Evolutionary conservation across 2,888 invertebrate genomes (phyloP).

Genomic region (Malthinus flaveolus): DNA sequence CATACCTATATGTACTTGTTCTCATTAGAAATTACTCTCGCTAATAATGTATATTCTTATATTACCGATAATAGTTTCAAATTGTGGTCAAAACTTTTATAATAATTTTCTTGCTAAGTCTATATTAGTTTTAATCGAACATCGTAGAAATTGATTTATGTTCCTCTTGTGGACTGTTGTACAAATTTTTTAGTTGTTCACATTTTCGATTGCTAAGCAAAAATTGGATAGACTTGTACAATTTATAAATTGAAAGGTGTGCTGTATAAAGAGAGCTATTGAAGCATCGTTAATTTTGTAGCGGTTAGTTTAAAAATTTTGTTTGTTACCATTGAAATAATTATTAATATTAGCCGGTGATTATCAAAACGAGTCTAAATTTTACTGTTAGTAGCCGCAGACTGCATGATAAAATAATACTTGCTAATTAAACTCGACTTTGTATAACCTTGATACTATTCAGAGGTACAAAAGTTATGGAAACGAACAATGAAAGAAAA

Average conservation of each 20-base stretch:
- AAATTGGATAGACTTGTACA: not conserved
- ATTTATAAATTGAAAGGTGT: not conserved
- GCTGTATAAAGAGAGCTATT: not conserved
- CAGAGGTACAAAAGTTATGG: constrained; percentile 20
- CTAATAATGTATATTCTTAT: constrained; percentile 26
- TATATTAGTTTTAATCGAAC: too few species aligned
- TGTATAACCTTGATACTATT: constrained; percentile 19
- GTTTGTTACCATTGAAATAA: not conserved
- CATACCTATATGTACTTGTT: constrained; percentile 22
- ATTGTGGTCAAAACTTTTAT: too few species aligned
- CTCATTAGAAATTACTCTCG: constrained; percentile 28
- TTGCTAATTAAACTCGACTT: constrained; percentile 6
- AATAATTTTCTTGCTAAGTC: too few species aligned
- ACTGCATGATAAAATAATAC: not conserved
- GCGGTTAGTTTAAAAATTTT: not conserved
- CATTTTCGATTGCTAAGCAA: not conserved
- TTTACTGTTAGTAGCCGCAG: not conserved
- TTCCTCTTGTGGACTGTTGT: not conserved
- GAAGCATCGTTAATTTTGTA: not conserved
- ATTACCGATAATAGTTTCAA: not conserved
- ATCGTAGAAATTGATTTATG: too few species aligned
- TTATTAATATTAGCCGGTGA: not conserved
- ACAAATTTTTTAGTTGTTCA: constrained; percentile 1
- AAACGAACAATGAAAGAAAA: constrained; percentile 17
- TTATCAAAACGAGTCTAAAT: too few species aligned